Evolutionary conservation across 2,797 vertebrate genomes (phyloP).

Genomic region (Aeoliscus strigatus): DNA sequence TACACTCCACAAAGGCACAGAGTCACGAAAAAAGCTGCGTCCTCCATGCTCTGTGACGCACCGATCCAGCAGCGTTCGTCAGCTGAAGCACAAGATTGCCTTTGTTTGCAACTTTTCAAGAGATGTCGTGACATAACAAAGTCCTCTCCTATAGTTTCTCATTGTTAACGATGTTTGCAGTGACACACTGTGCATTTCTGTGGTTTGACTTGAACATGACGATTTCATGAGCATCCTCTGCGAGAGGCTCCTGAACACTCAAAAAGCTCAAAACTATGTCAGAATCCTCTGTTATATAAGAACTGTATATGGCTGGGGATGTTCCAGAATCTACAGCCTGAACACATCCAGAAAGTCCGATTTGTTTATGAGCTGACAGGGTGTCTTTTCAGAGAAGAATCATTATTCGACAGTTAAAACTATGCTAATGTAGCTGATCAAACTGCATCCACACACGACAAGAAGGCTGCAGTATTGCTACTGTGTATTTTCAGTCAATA

Average conservation of each 20-base stretch:
- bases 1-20: too few species aligned
- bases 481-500: too few species aligned
- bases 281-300: conserved; percentile 19
- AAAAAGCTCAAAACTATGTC: conserved; percentile 12
- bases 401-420: conserved; percentile 20
- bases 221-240: background rate
- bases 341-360: too few species aligned
- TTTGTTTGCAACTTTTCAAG: too few species aligned
- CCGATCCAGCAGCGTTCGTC: too few species aligned
- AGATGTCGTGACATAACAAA: too few species aligned
- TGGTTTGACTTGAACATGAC: conserved; percentile 8
- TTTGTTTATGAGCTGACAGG: conserved; percentile 5
- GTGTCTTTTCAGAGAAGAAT: conserved; percentile 25
- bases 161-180: too few species aligned
- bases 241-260: background rate
- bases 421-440: conserved; percentile 30
- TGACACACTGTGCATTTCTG: conserved; percentile 4
- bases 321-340: conserved; percentile 15
- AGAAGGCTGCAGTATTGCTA: background rate
- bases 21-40: too few species aligned
- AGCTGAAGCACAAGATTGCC: too few species aligned
- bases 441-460: conserved; percentile 7
- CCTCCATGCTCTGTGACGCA: too few species aligned
- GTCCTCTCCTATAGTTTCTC: too few species aligned
- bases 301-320: conserved; percentile 22